Percentiles rank a stretch among this genome's conserved stretches.
These are phyloP conservation scores for Agapornis canus DNA, from an alignment of 2,797 vertebrate species.

Conservation along the genomic window DNA sequence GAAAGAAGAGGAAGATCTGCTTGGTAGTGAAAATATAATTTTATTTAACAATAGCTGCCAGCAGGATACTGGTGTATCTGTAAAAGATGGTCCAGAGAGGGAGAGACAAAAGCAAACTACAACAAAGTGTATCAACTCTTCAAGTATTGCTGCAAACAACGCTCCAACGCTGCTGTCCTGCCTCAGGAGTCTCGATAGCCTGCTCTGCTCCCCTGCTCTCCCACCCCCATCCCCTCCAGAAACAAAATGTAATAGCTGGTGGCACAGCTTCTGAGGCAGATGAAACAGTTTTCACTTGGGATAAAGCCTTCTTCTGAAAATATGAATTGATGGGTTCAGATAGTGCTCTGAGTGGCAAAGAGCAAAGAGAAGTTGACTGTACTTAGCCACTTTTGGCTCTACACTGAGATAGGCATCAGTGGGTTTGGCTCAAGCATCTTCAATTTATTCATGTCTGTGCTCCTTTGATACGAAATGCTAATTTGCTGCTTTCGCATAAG, in stretches of 20 bases:
- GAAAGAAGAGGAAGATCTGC: slow-evolving; percentile 47
- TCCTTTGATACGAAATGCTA: slow-evolving; percentile 70
- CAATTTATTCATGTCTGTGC: slow-evolving; percentile 27
- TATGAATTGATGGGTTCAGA: background rate
- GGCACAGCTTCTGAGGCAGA: background rate
- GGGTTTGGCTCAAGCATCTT: slow-evolving; percentile 49
- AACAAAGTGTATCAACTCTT: slow-evolving; percentile 67
- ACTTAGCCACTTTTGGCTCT: slow-evolving; percentile 22
- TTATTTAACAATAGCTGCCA: slow-evolving; percentile 86
- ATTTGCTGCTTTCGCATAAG: slow-evolving; percentile 60
- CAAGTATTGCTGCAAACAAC: slow-evolving; percentile 68
- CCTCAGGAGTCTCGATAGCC: background rate
- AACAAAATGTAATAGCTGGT: background rate
- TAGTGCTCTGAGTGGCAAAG: background rate
- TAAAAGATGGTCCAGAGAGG: slow-evolving; percentile 77
- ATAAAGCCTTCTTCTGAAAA: background rate
- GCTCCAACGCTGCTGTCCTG: slow-evolving; percentile 25
- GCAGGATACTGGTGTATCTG: slow-evolving; percentile 79
- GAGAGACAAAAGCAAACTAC: slow-evolving; percentile 75
- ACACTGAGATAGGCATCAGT: slow-evolving; percentile 36
- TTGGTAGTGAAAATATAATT: slow-evolving; percentile 86
- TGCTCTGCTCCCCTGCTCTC: background rate
- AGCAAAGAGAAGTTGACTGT: background rate
- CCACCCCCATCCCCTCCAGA: background rate
- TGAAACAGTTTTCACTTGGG: background rate